Base-by-base conservation (phyloP, 2,888 invertebrate genomes). In the Drosophila sordidula region DNA sequence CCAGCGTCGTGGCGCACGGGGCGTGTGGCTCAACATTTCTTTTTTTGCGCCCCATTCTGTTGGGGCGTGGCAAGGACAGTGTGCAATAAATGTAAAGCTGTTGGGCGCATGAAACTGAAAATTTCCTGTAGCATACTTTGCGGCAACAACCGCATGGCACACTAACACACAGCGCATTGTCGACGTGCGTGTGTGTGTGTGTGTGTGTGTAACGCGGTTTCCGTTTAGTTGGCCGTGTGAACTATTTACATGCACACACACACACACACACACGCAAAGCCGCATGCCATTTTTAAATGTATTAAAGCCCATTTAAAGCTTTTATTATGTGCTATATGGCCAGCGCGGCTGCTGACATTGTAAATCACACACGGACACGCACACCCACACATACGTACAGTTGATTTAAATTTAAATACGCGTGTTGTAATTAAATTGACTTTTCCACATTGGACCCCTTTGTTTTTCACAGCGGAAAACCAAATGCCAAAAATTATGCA, bases 31-130 rank as follows among this genome's bases (percentile, higher is more conserved):
- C 12, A 25, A 51, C 29, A 42, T 44, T 54, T 54, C 22, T 32
- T 32, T 32, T 32, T 16, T 22, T 34, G 32, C 32, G 32, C 32
- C 32, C 32, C 11, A 11, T 32, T 32, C 34, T 3, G 22, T 26
- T 32, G 25, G 58, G 70, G 65, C 56, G 69, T 59, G 75, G 66
- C 74, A 67, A 67, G 67, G 63, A 61, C 74, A 75, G 70, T 63
- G 57, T 68, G 75, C 82, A 87, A 87, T 82, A 73, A 87, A 85
- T 82, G 85, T 82, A 75, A 73, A 76, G 50, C 65, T 73, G 70
- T 47, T 80, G 80, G 71, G 81, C 72, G 75, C 81, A 87, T 87
- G 86, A 86, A 86, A 87, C 83, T 80, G 85, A 83, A 85, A 80
- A 84, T 85, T 75, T 78, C 67, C 70, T 70, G 78, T 81, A 75